phyloP scores from a whole-genome alignment of 1,140 invertebrate species.

The Ylistrum balloti region DNA sequence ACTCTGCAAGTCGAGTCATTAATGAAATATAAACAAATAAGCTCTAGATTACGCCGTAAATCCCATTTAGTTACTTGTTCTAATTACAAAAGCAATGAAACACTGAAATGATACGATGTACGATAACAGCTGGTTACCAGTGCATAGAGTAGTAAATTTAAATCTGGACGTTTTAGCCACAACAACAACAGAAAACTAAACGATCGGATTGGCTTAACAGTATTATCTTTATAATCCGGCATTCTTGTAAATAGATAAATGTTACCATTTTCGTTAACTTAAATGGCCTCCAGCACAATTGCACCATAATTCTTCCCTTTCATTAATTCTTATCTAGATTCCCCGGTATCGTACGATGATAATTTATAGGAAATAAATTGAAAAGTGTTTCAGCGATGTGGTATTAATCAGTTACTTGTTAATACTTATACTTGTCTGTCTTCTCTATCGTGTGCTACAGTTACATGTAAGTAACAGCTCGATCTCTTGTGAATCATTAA shows the following conservation, averaged over 20 bases:
- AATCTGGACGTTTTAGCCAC: neutral
- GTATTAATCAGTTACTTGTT: neutral
- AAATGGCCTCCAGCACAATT: neutral
- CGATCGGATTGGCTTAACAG: neutral
- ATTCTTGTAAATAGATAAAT: neutral
- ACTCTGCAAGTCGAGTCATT: too few species aligned
- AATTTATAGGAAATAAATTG: conserved; percentile 9
- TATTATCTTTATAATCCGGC: neutral
- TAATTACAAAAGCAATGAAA: too few species aligned
- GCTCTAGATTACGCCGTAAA: too few species aligned
- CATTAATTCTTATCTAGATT: neutral
- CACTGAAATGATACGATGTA: neutral
- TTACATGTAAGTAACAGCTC: too few species aligned
- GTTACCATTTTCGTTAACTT: neutral
- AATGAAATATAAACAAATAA: too few species aligned
- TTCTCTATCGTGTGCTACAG: too few species aligned
- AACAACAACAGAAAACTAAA: neutral
- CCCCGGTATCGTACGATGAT: neutral
- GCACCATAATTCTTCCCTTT: neutral
- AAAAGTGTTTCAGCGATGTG: neutral
- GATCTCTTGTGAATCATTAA: too few species aligned
- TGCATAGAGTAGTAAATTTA: neutral
- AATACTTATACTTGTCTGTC: neutral
- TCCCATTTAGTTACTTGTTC: too few species aligned
- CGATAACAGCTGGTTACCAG: neutral